phyloP scores from a whole-genome alignment of 1,140 invertebrate species.

The Eriosoma lanigerum region DNA sequence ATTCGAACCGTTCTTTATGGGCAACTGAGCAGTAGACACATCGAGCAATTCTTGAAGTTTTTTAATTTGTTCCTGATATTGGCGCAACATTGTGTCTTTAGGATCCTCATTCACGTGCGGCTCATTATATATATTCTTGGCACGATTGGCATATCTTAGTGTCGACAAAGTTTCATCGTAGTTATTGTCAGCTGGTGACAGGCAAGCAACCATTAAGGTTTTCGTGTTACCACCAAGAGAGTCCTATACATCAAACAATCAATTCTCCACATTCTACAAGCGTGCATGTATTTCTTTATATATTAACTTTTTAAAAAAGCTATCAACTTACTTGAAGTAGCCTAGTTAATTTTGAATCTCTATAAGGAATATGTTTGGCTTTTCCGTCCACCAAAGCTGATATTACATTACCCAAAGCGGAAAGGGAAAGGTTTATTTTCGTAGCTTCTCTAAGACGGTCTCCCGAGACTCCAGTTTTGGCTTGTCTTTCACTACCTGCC shows the following conservation, averaged over 20 bases:
- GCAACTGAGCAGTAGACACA: conserved; percentile 15
- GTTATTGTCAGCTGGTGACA: conserved; percentile 86
- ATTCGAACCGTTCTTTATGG: neutral
- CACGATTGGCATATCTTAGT: conserved; percentile 83
- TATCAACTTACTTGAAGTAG: conserved; percentile 70
- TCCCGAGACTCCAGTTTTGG: conserved; percentile 82
- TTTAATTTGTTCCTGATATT: conserved; percentile 86
- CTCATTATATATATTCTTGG: conserved; percentile 92
- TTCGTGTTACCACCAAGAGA: conserved; percentile 94
- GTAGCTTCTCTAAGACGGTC: conserved; percentile 90
- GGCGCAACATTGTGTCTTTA: conserved; percentile 82
- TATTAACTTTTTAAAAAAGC: neutral
- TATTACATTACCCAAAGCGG: conserved; percentile 92
- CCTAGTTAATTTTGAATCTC: conserved; percentile 91
- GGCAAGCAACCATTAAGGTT: conserved; percentile 91
- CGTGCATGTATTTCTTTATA: neutral
- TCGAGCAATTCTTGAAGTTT: conserved; percentile 72
- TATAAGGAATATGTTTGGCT: conserved; percentile 87
- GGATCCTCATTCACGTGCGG: conserved; percentile 92
- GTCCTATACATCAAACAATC: conserved; percentile 62
- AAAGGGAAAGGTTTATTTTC: conserved; percentile 93
- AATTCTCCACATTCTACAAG: neutral
- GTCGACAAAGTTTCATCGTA: conserved; percentile 90
- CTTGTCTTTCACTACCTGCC: conserved; percentile 84
- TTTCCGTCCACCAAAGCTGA: conserved; percentile 88